phyloP scores from a whole-genome alignment of 2,113 vertebrate species.

The Pangasianodon hypophthalmus region DNA sequence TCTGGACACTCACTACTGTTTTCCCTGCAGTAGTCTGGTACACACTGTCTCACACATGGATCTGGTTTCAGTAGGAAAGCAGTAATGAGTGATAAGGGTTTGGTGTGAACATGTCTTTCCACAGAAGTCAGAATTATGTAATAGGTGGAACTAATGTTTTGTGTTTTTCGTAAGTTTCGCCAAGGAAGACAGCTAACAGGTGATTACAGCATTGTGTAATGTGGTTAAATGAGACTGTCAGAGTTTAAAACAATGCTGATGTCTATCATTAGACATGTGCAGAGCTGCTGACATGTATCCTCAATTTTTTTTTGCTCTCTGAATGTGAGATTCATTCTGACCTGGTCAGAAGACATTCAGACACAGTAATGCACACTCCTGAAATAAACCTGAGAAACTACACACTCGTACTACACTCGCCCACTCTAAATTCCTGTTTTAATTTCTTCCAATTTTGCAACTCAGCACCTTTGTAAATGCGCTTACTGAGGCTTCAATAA shows the following conservation, averaged over 20 bases:
- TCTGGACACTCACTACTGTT: constrained; percentile 54
- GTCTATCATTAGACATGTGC: neutral
- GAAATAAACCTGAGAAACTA: neutral
- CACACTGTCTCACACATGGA: constrained; percentile 24
- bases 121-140: neutral
- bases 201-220: neutral
- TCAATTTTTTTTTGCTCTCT: neutral
- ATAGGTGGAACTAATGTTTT: constrained; percentile 10
- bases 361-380: neutral
- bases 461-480: neutral
- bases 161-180: neutral
- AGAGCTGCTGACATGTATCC: neutral
- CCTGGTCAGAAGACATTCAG: neutral
- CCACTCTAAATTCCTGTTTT: neutral
- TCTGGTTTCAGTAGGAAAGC: constrained; percentile 28
- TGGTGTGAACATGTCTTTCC: neutral
- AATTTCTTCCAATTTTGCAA: neutral
- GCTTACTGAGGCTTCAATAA: neutral
- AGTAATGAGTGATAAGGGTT: constrained; percentile 26
- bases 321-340: neutral
- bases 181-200: neutral
- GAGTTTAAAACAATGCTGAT: neutral
- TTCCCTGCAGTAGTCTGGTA: constrained; percentile 39
- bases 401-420: neutral
- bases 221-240: neutral